Percentiles rank a stretch among this genome's conserved stretches.
Evolutionary conservation across 2,888 invertebrate genomes (phyloP).

Genomic region (Eurytoma californica): DNA sequence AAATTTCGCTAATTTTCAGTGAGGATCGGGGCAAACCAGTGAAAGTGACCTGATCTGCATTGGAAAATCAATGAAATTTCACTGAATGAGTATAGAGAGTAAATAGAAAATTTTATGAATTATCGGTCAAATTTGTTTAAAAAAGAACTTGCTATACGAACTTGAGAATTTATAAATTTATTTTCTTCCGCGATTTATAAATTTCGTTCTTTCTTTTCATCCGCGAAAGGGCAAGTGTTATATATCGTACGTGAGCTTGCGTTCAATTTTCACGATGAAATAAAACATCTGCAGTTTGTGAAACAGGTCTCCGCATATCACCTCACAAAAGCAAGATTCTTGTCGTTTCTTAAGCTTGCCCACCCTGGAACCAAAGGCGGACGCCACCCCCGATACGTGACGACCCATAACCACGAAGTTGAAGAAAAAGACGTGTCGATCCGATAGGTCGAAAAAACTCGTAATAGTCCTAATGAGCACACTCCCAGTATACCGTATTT

Average conservation of each 20-base stretch:
- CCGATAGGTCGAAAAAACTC: background rate
- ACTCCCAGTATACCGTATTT: slow-evolving; percentile 50
- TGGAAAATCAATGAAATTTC: no score
- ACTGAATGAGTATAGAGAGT: no score
- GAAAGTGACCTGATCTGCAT: no score
- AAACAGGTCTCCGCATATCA: slow-evolving; percentile 1
- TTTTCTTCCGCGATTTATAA: no score
- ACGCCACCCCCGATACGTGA: slow-evolving; percentile 24
- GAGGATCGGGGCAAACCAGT: no score
- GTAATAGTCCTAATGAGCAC: slow-evolving; percentile 59
- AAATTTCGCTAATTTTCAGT: no score
- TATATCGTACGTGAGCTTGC: slow-evolving; percentile 49
- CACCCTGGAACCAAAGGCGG: slow-evolving; percentile 7
- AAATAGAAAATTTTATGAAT: no score
- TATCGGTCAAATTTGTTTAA: no score
- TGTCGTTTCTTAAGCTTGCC: background rate
- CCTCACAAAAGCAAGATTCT: background rate
- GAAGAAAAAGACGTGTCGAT: slow-evolving; percentile 25
- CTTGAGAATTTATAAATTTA: no score
- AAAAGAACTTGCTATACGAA: no score
- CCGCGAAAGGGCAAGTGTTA: background rate
- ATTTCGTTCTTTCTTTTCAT: background rate
- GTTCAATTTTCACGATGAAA: slow-evolving; percentile 50
- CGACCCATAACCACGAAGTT: slow-evolving; percentile 11
- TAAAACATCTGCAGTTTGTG: background rate